Conservation (phyloP, 2,888 invertebrate species). For the Zygogramma bicolorata region DNA sequence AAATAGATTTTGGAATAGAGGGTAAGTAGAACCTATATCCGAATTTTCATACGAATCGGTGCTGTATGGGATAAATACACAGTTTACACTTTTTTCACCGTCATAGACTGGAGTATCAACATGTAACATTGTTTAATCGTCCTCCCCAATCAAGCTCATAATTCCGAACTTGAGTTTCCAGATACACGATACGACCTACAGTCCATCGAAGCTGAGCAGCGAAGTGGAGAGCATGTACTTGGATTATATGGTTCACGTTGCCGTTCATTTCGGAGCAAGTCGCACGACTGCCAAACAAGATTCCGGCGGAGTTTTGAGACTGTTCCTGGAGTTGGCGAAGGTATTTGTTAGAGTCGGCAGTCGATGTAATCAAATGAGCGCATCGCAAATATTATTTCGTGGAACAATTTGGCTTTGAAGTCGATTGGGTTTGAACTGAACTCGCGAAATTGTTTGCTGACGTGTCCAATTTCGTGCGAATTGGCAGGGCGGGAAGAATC, state of each 20-base stretch:
- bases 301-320: slow-evolving; percentile 57
- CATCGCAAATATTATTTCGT: background rate
- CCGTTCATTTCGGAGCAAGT: slow-evolving; percentile 57
- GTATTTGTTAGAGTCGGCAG: slow-evolving; percentile 46
- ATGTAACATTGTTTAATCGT: background rate
- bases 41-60: too few relatives aligned
- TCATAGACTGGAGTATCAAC: too few relatives aligned
- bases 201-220: slow-evolving; percentile 48
- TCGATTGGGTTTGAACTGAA: background rate
- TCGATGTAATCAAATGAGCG: background rate
- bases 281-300: slow-evolving; percentile 55
- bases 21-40: too few relatives aligned
- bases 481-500: background rate
- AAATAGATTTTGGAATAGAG: too few relatives aligned
- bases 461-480: background rate
- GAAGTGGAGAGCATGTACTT: slow-evolving; percentile 53
- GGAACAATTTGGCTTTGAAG: background rate
- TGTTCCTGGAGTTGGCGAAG: slow-evolving; percentile 58
- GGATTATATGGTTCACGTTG: slow-evolving; percentile 60
- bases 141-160: background rate
- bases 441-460: background rate
- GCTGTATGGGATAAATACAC: too few relatives aligned
- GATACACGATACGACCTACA: slow-evolving; percentile 53
- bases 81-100: too few relatives aligned
- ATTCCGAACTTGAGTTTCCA: slow-evolving; percentile 44